Conservation (phyloP, 2,797 vertebrate species). For the Galagoides demidoff region DNA sequence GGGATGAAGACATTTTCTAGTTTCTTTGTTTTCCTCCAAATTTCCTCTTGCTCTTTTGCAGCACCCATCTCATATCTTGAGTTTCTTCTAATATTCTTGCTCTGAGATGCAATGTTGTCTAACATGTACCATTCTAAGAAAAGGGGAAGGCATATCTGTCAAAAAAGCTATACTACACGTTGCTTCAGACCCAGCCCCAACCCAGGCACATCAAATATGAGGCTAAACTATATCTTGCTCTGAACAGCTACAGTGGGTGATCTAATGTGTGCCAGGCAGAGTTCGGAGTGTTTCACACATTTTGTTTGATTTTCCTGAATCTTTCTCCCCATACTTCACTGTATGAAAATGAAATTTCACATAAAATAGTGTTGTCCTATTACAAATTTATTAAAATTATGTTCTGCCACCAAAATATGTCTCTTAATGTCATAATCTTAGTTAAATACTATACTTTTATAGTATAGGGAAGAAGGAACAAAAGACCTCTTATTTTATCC, state of each 20-base stretch:
- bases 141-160: neutral
- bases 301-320: neutral
- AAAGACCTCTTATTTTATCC: too few relatives aligned
- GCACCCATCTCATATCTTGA: neutral
- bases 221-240: neutral
- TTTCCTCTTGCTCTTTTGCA: neutral
- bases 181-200: neutral
- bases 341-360: neutral
- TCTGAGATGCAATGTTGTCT: neutral
- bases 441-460: neutral
- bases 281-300: neutral
- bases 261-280: neutral
- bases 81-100: neutral
- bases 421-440: neutral
- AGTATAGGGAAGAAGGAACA: too few relatives aligned
- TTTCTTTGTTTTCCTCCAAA: neutral
- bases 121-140: neutral
- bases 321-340: neutral
- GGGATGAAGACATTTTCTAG: neutral
- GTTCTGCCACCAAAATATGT: neutral
- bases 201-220: neutral
- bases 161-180: neutral
- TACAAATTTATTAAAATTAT: constrained; percentile 5
- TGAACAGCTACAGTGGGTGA: neutral
- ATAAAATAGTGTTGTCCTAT: neutral